phyloP scores from a whole-genome alignment of 2,113 vertebrate species.

The Vombatus ursinus region DNA sequence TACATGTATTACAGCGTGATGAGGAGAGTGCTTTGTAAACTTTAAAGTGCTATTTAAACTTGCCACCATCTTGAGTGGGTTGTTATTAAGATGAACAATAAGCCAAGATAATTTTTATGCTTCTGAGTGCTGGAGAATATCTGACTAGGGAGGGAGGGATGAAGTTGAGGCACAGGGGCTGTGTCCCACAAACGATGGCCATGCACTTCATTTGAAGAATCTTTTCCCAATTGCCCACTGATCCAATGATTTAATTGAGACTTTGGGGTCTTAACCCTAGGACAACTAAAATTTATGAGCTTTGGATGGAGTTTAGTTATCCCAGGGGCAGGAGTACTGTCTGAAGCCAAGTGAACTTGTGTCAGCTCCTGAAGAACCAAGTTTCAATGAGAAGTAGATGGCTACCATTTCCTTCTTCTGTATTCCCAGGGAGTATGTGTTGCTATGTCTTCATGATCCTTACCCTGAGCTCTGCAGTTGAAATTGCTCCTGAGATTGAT shows the following conservation, averaged over 20 bases:
- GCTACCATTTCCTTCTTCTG: background rate
- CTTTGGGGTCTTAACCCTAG: accelerated
- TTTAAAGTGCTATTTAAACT: background rate
- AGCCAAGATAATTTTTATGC: background rate
- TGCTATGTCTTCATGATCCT: background rate
- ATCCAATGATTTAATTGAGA: background rate
- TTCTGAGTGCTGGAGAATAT: background rate
- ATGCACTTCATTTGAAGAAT: accelerated
- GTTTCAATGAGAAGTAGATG: accelerated
- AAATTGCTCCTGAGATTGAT: background rate
- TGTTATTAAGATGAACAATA: background rate
- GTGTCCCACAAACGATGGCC: accelerated
- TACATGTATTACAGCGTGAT: background rate
- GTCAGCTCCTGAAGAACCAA: background rate
- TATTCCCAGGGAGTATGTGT: background rate
- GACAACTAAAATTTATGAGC: background rate
- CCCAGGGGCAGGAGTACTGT: accelerated
- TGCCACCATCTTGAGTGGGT: background rate
- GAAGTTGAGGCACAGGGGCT: background rate
- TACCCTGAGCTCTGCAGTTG: background rate
- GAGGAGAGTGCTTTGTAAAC: background rate
- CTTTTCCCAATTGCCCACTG: too few relatives aligned
- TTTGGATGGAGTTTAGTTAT: accelerated
- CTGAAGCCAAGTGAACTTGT: accelerated
- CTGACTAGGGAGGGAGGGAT: background rate